Base-by-base conservation (phyloP, 2,797 vertebrate genomes). In the Psittacula derbiana region DNA sequence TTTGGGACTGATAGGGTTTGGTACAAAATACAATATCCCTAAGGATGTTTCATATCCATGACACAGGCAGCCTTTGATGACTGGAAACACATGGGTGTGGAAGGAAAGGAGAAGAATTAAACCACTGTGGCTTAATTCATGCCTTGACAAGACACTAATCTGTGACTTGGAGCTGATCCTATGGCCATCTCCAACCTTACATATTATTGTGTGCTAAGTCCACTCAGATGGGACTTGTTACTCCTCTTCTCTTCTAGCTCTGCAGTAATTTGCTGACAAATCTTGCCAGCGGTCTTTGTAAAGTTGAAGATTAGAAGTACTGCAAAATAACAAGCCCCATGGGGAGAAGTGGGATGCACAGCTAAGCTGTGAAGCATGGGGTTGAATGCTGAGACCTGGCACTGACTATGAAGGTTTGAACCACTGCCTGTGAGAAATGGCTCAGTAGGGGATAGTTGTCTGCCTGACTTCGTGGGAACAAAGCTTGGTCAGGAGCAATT, bases 181-280 rank as follows among this genome's bases (percentile, higher is more conserved):
- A 57, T 47, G 66, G 16, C 52, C n/a, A 20, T 8, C 12, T 33
- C 49, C 74, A 86, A 83, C 2, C 25, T 73, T n/a, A 31, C 2
- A 9, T 50, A 20, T 33, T 50, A 44, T 1, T 49, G 44, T 67
- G 44, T 2, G 2, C 28, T 31, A 52, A n/a, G 21, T 33, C 33
- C 33, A 38, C 16, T 19, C 31, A 67, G 13, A 30, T 47, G 28
- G 28, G 36, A 62, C 41, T 67, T 91, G 41, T 17, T 70, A 52
- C 41, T 78, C 38, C 8, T 61, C 17, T 82, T 16, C 18, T 33
- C 30, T 78, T 31, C 33, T 52, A 61, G 20, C 6, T 76, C 20
- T 30, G 52, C 31, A 43, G 49, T 30, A 89, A 72, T 80, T 89
- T 82, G 49, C 21, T 89, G 31, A 60, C 15, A 89, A 89, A 81